Base-by-base conservation (phyloP, 2,888 invertebrate species). In the Phania funesta region DNA sequence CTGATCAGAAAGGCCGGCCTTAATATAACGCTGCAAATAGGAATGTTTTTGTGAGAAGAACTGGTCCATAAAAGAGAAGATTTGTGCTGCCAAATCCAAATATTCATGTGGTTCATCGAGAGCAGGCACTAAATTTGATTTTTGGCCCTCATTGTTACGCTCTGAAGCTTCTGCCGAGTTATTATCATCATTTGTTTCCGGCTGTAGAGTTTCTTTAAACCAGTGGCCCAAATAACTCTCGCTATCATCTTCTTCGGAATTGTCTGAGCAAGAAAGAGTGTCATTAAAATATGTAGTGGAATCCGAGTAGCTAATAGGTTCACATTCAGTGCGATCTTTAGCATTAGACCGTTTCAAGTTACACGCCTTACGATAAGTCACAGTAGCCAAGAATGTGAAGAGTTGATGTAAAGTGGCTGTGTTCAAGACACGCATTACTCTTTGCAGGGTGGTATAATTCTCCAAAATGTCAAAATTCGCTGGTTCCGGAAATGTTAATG, bases 271-370 rank as follows among this genome's bases (percentile, higher is more conserved):
- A 87, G 97, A 96, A 75, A 96, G 93, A 91, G 98, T 96, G 91
- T 98, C 98, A 91, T 98, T 98, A 91, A 97, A 98, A 92, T 97
- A 98, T n/a, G 97, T 98, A 58, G 97, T 97, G 9, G 97, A 97
- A 91, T 98, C 98, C 4, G 97, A 97, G 84, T 95, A 95, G 89
- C 95, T 95, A 80, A 95, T 94, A 58, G 96, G 96, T 89, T 97
- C 97, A 52, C 95, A 97, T 46, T 96, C 94, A 79, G 96, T 95
- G 75, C 92, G 92, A 87, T 93, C 92, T 91, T 96, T 95, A 86
- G 95, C 95, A 89, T 95, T 95, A 1, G 93, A 93, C 75, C 96
- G 93, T 90, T 96, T 96, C 86, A 97, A 91, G 73, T 95, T 95
- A 83, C 96, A 96, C 0, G 97, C 97, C 92, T 98, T 98, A 87